Percentiles rank a stretch among this genome's conserved stretches.
Conservation (phyloP, 2,113 vertebrate species). For the Rana temporaria region DNA sequence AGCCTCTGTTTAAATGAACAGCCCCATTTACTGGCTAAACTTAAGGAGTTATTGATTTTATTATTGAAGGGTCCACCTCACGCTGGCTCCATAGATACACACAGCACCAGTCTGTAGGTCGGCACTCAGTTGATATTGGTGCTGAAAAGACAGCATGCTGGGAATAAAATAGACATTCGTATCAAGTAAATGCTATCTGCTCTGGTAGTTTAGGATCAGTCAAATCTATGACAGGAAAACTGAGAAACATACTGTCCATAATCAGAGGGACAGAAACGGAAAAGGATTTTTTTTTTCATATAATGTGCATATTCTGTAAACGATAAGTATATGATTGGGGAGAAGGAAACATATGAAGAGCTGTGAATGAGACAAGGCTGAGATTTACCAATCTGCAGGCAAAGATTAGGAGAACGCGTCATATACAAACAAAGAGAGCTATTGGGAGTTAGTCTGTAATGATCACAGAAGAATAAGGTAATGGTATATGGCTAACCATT, state of each 20-base stretch:
- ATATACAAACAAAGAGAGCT: too few relatives aligned
- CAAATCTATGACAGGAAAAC: conserved; percentile 26
- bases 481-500: too few relatives aligned
- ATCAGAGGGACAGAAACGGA: background rate
- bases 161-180: conserved; percentile 29
- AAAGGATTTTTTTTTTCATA: background rate
- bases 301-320: too few relatives aligned
- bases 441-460: too few relatives aligned
- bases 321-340: too few relatives aligned
- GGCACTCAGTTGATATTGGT: conserved; percentile 32
- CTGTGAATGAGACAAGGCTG: too few relatives aligned
- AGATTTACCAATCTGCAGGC: too few relatives aligned
- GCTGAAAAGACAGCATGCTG: conserved; percentile 43
- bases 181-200: conserved; percentile 41
- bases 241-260: background rate
- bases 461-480: too few relatives aligned
- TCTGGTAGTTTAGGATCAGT: conserved; percentile 37
- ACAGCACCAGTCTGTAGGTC: conserved; percentile 33
- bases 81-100: conserved; percentile 27
- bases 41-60: conserved; percentile 44
- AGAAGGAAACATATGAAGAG: too few relatives aligned
- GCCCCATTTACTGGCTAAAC: conserved; percentile 30
- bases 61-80: conserved; percentile 44
- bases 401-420: too few relatives aligned
- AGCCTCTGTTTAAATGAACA: conserved; percentile 37